Percentiles rank a stretch among this genome's conserved stretches.
Evolutionary conservation across 2,113 vertebrate species (phyloP).

Genomic region (Chaetura pelagica): DNA sequence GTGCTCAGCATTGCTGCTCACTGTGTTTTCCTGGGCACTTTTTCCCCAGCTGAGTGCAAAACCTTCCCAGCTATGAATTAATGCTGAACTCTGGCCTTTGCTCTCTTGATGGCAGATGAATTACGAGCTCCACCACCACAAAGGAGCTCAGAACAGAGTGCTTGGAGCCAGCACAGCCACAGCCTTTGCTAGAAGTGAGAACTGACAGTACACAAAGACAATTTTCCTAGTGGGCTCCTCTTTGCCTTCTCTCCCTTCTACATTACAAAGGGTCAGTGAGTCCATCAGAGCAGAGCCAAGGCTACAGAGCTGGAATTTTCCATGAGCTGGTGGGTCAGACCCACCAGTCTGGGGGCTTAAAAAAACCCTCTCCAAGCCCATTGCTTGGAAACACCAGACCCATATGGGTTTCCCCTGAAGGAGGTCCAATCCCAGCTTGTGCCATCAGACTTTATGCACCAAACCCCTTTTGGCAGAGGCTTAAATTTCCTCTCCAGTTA

Average conservation of each 20-base stretch:
- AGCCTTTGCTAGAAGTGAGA: not conserved
- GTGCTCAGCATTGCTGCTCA: not conserved
- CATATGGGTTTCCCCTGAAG: rapidly evolving
- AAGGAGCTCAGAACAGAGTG: not conserved
- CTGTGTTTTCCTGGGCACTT: not conserved
- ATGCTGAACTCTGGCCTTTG: not conserved
- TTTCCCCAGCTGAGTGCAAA: not conserved
- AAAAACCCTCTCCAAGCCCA: not conserved
- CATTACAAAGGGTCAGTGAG: not conserved
- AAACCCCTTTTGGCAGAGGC: not conserved
- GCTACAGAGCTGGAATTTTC: not conserved
- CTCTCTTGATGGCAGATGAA: not conserved
- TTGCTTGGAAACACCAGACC: not conserved
- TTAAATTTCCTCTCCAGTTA: not conserved
- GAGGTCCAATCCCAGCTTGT: not conserved
- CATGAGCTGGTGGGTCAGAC: not conserved
- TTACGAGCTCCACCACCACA: not conserved
- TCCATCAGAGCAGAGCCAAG: not conserved
- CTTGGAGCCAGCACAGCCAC: not conserved
- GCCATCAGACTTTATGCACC: not conserved
- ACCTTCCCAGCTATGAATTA: not conserved
- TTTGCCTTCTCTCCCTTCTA: not conserved
- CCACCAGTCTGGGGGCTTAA: not conserved
- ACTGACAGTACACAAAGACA: not conserved
- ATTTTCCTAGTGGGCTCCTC: not conserved